A percentile compares a stretch with the other conserved stretches of the same genome.
Conservation (phyloP, 2,888 invertebrate species). For the Pachymerium ferrugineum region DNA sequence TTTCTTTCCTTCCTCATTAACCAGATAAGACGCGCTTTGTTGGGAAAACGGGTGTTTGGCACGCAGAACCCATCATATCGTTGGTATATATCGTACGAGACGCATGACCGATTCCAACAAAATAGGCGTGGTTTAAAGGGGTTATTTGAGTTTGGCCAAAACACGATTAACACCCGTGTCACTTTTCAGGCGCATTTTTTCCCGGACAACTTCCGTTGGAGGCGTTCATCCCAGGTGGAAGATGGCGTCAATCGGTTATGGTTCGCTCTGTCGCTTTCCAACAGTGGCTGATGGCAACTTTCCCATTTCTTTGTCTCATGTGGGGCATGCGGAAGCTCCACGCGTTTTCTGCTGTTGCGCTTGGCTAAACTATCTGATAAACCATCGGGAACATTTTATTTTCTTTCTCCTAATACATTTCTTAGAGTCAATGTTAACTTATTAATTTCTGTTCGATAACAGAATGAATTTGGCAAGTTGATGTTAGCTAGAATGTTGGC, state of each 20-base stretch:
- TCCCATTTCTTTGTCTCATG: conserved; percentile 25
- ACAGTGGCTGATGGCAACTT: conserved; percentile 5
- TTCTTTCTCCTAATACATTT: neutral
- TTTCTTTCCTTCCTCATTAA: conserved; percentile 27
- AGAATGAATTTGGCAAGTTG: neutral
- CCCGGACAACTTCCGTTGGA: conserved; percentile 4
- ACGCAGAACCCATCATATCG: neutral
- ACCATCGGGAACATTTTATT: neutral
- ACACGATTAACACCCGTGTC: conserved; percentile 17
- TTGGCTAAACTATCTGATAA: conserved; percentile 12
- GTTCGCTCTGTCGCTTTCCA: conserved; percentile 25
- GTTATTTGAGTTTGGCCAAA: conserved; percentile 14
- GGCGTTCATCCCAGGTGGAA: conserved; percentile 27
- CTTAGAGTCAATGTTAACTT: neutral
- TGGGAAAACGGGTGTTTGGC: conserved; percentile 9
- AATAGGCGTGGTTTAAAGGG: conserved; percentile 5
- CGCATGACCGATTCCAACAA: conserved; percentile 10
- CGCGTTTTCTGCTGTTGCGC: conserved; percentile 21
- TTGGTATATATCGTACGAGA: neutral
- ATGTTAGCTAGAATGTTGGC: neutral
- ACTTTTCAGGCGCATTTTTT: neutral
- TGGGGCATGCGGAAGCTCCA: conserved; percentile 16
- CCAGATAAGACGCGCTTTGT: conserved; percentile 20
- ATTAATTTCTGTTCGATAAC: conserved; percentile 12
- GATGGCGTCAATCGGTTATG: conserved; percentile 27